Evolutionary conservation across 1,140 invertebrate species (phyloP), one percentile per base, ranked within the genome.

Genomic region (Nomia melanderi): DNA sequence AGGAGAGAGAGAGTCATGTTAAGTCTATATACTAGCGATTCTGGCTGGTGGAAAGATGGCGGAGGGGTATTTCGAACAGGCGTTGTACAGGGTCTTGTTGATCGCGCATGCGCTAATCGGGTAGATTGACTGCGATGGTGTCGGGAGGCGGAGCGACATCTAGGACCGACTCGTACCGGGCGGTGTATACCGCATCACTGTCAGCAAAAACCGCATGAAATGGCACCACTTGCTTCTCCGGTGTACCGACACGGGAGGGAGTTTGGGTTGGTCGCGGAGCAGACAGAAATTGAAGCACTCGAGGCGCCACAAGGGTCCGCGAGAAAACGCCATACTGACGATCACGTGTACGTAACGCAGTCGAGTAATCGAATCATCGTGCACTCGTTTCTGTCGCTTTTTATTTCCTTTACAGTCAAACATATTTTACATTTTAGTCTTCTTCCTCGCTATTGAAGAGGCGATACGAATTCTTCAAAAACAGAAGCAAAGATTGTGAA

Each of bases 21-120:
- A 59, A 50, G 65, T 70, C 41, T 44, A 44, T 44, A 29, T 76
- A 56, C 47, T 36, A 36, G 41, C 53, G 64, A 67, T 70, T 76
- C 74, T 44, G 74, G 65, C 50, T 44, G 25, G 65, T 67, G 41
- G 50, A 82, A 83, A 84, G 82, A 84, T 84, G 82, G 82, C 82
- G 82, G 71, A 70, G 59, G 41, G 63, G 81, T 83, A 84, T 83
- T 83, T 79, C 81, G 82, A 83, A 84, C 60, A 63, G 81, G 66
- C 81, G 77, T 84, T 71, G 77, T 83, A 77, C 70, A 73, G 67
- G 60, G 50, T 56, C 67, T 53, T 59, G 62, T 39, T 63, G n/a
- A 56, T 11, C 41, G 67, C 82, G 82, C 82, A 77, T 71, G 82
- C 81, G 82, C 82, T 50, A 31, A 73, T 23, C 23, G 33, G 27